Evolutionary conservation across 2,888 invertebrate genomes (phyloP).

Genomic region (Drosophila conformis): DNA sequence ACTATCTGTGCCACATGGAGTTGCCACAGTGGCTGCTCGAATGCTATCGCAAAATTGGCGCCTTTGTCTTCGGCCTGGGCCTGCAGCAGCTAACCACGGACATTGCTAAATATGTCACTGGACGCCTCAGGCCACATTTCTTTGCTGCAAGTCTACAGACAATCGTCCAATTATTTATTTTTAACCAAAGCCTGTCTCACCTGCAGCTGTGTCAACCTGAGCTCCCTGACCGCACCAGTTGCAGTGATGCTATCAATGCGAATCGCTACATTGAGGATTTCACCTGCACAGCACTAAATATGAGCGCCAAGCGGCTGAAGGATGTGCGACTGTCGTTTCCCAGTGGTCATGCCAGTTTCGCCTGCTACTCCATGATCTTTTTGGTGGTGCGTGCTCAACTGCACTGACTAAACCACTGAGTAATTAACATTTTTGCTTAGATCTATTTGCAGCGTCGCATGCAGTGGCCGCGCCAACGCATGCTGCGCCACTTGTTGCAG

Average conservation of each 20-base stretch:
- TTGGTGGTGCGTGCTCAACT: constrained; percentile 89
- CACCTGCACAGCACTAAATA: constrained; percentile 86
- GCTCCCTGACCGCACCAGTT: constrained; percentile 86
- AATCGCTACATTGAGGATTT: constrained; percentile 90
- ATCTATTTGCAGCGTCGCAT: constrained; percentile 95
- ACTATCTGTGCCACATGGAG: constrained; percentile 86
- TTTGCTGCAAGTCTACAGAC: constrained; percentile 87
- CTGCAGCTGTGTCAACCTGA: constrained; percentile 91
- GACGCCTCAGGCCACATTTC: constrained; percentile 97
- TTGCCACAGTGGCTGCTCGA: constrained; percentile 91
- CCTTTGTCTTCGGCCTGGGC: constrained; percentile 94
- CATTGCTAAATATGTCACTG: constrained; percentile 96
- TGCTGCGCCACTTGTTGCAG: constrained; percentile 93
- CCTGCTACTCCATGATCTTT: constrained; percentile 93
- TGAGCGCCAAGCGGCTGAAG: constrained; percentile 87
- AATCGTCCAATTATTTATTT: not conserved
- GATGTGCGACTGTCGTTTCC: constrained; percentile 95
- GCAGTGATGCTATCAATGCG: constrained; percentile 87
- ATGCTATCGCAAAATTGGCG: constrained; percentile 90
- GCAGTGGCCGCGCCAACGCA: constrained; percentile 91
- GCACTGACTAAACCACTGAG: not conserved
- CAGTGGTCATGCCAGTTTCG: constrained; percentile 96
- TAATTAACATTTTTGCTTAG: constrained; percentile 85
- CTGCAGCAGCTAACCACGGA: constrained; percentile 95
- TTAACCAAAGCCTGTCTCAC: not conserved